Evolutionary conservation across 1,140 invertebrate genomes (phyloP).

Genomic region (Brachionus rotundiformis): DNA sequence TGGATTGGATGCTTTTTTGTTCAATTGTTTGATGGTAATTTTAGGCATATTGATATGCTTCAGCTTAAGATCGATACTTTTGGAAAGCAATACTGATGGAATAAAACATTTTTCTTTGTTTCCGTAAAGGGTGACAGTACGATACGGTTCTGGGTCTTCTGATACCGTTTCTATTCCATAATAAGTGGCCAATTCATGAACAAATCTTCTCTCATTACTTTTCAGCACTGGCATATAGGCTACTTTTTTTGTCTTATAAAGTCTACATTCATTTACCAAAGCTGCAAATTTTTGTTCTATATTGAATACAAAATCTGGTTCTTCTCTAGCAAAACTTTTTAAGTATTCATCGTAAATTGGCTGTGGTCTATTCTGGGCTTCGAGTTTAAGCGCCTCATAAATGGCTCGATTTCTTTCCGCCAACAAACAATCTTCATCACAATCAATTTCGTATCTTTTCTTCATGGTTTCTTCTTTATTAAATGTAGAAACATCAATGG

Average conservation of each 20-base stretch:
- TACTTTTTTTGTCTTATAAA: conserved; percentile 60
- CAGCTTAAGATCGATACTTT: conserved; percentile 4
- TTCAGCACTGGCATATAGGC: conserved; percentile 91
- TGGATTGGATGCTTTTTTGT: conserved; percentile 22
- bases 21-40: conserved; percentile 43
- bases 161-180: conserved; percentile 82
- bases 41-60: conserved; percentile 33
- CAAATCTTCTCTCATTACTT: conserved; percentile 80
- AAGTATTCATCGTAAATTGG: conserved; percentile 84
- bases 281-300: conserved; percentile 82
- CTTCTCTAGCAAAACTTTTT: conserved; percentile 77
- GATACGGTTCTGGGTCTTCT: conserved; percentile 42
- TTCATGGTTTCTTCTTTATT: conserved; percentile 24
- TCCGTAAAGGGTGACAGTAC: conserved; percentile 12
- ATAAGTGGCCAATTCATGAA: conserved; percentile 89
- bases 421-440: conserved; percentile 84
- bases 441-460: conserved; percentile 70
- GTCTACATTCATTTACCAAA: conserved; percentile 72
- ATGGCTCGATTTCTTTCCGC: conserved; percentile 82
- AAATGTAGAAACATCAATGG: conserved; percentile 34
- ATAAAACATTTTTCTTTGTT: conserved; percentile 30
- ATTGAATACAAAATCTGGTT: conserved; percentile 72
- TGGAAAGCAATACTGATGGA: background rate
- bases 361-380: conserved; percentile 77
- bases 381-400: conserved; percentile 83